Conservation (phyloP, 2,797 vertebrate species). For the Urosaurus nigricauda region DNA sequence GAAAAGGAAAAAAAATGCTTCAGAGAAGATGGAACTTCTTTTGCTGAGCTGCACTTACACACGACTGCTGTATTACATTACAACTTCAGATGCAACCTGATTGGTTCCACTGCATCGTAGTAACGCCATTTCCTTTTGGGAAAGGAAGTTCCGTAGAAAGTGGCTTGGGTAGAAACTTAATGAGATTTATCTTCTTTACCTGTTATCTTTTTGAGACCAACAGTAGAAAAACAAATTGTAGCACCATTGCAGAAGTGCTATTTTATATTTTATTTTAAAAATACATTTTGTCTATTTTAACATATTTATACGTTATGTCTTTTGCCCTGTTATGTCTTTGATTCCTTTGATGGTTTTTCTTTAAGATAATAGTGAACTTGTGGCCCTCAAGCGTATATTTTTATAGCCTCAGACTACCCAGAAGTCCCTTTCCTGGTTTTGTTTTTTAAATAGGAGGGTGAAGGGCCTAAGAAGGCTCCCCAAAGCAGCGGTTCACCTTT, state of each 20-base stretch:
- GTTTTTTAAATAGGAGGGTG: too few species aligned
- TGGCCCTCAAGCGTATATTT: too few species aligned
- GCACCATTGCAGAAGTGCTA: background rate
- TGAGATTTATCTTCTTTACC: background rate
- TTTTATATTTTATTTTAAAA: background rate
- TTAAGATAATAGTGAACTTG: background rate
- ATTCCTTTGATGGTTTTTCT: background rate
- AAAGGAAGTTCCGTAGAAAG: background rate
- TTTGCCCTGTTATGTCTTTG: background rate
- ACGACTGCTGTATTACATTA: background rate
- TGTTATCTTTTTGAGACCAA: background rate
- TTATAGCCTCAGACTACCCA: too few species aligned
- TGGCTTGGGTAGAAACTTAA: background rate
- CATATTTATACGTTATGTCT: background rate
- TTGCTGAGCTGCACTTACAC: background rate
- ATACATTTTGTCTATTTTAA: too few species aligned
- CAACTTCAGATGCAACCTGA: background rate
- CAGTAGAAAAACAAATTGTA: background rate
- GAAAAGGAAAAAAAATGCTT: background rate
- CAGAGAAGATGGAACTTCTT: background rate
- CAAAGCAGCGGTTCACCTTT: too few species aligned
- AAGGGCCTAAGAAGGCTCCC: too few species aligned
- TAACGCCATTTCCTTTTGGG: background rate
- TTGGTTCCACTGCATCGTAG: background rate
- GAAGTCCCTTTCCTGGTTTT: too few species aligned